phyloP scores from a whole-genome alignment of 2,797 vertebrate species.

The Melanotaenia maccullochi region DNA sequence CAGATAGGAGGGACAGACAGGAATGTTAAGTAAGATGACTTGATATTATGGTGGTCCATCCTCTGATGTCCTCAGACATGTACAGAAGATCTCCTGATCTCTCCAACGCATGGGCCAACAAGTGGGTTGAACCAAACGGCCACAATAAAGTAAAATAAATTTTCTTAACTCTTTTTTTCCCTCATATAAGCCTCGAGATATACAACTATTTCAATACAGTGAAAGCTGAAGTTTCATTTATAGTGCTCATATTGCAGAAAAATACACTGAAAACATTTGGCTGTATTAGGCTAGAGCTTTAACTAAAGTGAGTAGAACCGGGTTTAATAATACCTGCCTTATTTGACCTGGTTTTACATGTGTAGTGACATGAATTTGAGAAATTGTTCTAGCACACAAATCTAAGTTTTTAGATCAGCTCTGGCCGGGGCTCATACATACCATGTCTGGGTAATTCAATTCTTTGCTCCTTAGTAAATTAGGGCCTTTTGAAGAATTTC shows the following conservation, averaged over 20 bases:
- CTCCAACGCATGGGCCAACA: conserved; percentile 1
- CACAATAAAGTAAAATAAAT: neutral
- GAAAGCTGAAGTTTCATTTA: neutral
- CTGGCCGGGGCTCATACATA: neutral
- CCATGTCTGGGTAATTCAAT: neutral
- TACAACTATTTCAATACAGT: neutral
- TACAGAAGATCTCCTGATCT: conserved; percentile 12
- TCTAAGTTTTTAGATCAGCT: neutral
- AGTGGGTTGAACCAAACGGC: conserved; percentile 12
- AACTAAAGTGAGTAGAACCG: neutral
- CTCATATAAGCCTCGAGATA: neutral
- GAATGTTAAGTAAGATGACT: conserved; percentile 69
- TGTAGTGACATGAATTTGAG: neutral
- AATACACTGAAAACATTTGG: no score
- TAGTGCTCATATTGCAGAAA: conserved; percentile 3
- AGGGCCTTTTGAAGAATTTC: neutral
- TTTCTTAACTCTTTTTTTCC: neutral
- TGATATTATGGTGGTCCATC: conserved; percentile 44
- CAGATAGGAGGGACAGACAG: conserved; percentile 48
- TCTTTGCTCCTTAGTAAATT: neutral
- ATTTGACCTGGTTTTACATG: conserved; percentile 10
- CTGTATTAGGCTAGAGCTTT: neutral
- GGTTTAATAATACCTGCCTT: conserved; percentile 6
- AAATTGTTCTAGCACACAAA: neutral
- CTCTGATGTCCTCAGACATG: conserved; percentile 34